Conservation (phyloP, 2,797 vertebrate genomes). For the Siniperca obscura region DNA sequence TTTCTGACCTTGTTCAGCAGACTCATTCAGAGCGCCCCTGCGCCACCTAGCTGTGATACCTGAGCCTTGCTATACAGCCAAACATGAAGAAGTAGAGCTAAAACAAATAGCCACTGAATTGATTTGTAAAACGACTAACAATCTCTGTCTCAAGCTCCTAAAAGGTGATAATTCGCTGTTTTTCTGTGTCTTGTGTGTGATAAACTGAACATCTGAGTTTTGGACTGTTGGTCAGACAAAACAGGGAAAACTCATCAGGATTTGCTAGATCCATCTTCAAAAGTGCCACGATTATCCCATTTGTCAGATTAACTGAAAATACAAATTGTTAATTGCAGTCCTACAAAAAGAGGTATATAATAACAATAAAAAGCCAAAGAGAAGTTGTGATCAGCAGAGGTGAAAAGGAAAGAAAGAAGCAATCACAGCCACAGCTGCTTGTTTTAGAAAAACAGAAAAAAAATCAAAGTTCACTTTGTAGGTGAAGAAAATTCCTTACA, state of each 20-base stretch:
- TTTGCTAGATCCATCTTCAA: not conserved
- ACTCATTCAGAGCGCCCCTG: conserved; percentile 30
- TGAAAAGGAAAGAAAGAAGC: not conserved
- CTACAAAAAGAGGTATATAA: not conserved
- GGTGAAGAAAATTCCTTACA: not conserved
- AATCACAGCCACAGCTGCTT: not conserved
- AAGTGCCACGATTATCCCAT: not conserved
- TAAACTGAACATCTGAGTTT: not conserved
- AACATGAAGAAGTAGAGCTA: not conserved
- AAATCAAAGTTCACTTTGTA: not conserved
- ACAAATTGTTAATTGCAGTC: not conserved
- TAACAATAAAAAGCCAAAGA: not conserved
- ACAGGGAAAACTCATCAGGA: not conserved
- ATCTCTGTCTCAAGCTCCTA: not conserved
- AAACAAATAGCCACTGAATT: too few relatives aligned
- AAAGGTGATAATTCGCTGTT: not conserved
- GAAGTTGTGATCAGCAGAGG: not conserved
- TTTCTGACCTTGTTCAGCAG: conserved; percentile 41
- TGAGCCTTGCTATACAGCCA: not conserved
- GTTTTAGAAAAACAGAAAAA: not conserved
- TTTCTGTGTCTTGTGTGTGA: not conserved
- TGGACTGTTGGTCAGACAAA: not conserved
- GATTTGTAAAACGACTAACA: not conserved
- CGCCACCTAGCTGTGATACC: conserved; percentile 55
- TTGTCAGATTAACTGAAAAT: too few relatives aligned